Percentiles rank a stretch among this genome's conserved stretches.
phyloP scores from a whole-genome alignment of 2,888 invertebrate species.

The Cosmia pyralina region DNA sequence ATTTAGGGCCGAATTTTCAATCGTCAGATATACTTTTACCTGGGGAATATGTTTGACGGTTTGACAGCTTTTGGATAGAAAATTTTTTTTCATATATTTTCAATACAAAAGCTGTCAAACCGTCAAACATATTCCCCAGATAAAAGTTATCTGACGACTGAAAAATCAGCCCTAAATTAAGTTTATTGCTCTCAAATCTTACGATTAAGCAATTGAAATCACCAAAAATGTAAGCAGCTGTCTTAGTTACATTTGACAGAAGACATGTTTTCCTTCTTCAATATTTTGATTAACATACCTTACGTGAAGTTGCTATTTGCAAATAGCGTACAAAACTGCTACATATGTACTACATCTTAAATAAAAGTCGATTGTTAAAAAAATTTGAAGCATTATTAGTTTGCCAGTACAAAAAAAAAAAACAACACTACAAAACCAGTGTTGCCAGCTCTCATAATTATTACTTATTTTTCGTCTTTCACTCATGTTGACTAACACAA shows the following conservation, averaged over 20 bases:
- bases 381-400: background rate
- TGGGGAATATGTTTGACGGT: too few species aligned
- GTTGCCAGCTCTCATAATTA: conserved; percentile 48
- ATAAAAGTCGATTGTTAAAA: background rate
- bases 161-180: too few species aligned
- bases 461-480: conserved; percentile 45
- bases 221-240: background rate
- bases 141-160: too few species aligned
- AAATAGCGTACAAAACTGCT: background rate
- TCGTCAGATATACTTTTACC: too few species aligned
- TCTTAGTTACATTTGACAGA: background rate
- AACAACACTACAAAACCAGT: conserved; percentile 46
- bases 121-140: too few species aligned
- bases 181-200: background rate
- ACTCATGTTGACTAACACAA: conserved; percentile 60
- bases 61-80: too few species aligned
- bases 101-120: too few species aligned
- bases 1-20: too few species aligned
- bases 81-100: too few species aligned
- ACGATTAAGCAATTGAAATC: background rate
- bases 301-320: too few species aligned
- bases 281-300: background rate
- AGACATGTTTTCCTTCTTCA: background rate
- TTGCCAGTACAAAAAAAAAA: conserved; percentile 58
- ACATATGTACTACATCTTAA: background rate